phyloP scores from a whole-genome alignment of 23 tunicate genomes.

The Clavelina lepadiformis region DNA sequence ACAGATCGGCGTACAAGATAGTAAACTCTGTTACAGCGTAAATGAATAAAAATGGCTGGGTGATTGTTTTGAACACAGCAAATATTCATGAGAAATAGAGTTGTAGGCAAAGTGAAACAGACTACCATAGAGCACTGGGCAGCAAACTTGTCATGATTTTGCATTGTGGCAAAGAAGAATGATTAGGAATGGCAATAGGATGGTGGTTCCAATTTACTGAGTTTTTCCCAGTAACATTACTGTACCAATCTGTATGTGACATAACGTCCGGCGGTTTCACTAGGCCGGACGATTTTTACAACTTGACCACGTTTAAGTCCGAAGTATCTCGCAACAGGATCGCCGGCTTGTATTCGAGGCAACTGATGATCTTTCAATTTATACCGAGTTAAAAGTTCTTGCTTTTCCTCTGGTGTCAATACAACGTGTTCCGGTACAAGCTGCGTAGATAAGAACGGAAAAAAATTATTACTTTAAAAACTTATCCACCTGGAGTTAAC shows the following conservation, averaged over 20 bases:
- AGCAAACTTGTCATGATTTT: too few species aligned
- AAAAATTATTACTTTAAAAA: too few species aligned
- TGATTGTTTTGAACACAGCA: too few species aligned
- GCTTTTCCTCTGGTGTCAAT: slow-evolving; percentile 73
- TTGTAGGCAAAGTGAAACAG: too few species aligned
- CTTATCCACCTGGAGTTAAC: too few species aligned
- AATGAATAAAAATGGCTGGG: too few species aligned
- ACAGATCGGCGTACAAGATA: too few species aligned
- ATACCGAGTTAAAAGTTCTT: slow-evolving; percentile 73
- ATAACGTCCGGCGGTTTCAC: slow-evolving; percentile 97
- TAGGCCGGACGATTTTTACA: slow-evolving; percentile 88
- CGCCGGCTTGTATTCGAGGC: slow-evolving; percentile 94
- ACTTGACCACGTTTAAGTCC: slow-evolving; percentile 97
- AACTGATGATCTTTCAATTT: slow-evolving; percentile 94
- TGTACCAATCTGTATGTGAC: slow-evolving; percentile 94
- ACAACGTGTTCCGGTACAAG: slow-evolving; percentile 98
- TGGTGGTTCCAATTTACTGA: not conserved
- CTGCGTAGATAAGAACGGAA: too few species aligned
- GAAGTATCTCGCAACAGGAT: slow-evolving; percentile 94
- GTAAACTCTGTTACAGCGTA: too few species aligned
- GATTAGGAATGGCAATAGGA: not conserved
- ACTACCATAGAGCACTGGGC: too few species aligned
- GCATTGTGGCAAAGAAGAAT: too few species aligned
- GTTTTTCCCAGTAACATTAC: slow-evolving; percentile 9
- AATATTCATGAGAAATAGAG: too few species aligned